These are phyloP conservation scores for Microhierax caerulescens DNA, from an alignment of 2,797 vertebrate genomes.

Conservation along the genomic window DNA sequence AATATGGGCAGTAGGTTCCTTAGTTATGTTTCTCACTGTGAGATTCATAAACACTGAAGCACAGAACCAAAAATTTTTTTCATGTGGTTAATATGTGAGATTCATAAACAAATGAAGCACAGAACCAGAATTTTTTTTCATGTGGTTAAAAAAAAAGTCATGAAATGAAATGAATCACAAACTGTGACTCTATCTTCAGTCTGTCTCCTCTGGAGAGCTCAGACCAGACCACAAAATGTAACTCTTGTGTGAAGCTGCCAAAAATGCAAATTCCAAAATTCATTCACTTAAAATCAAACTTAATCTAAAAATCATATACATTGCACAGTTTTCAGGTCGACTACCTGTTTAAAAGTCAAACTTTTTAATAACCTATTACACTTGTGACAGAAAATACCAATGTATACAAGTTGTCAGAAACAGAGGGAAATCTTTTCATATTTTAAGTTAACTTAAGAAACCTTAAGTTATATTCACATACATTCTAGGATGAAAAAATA, in stretches of 20 bases:
- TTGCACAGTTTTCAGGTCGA: background rate
- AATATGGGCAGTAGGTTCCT: background rate
- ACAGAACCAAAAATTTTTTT: background rate
- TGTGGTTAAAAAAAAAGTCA: background rate
- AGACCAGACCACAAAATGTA: background rate
- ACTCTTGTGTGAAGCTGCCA: background rate
- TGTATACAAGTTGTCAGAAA: background rate
- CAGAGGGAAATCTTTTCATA: background rate
- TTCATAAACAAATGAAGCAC: background rate
- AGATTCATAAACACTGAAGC: background rate
- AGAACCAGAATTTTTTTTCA: background rate
- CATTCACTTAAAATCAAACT: background rate
- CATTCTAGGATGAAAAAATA: background rate
- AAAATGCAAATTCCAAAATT: conserved; percentile 5
- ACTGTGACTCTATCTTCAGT: background rate
- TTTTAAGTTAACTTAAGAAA: too few species aligned
- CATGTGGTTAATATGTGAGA: background rate
- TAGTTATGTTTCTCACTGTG: background rate
- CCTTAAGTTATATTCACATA: background rate
- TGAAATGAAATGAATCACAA: background rate
- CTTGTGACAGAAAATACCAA: background rate
- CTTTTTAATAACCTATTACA: background rate
- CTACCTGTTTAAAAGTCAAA: background rate
- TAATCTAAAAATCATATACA: background rate
- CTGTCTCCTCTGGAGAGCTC: background rate